Percentiles rank a stretch among this genome's conserved stretches.
These are phyloP conservation scores for Mormyrus hasselquistii DNA, from an alignment of 2,797 vertebrate genomes.

Conservation along the genomic window DNA sequence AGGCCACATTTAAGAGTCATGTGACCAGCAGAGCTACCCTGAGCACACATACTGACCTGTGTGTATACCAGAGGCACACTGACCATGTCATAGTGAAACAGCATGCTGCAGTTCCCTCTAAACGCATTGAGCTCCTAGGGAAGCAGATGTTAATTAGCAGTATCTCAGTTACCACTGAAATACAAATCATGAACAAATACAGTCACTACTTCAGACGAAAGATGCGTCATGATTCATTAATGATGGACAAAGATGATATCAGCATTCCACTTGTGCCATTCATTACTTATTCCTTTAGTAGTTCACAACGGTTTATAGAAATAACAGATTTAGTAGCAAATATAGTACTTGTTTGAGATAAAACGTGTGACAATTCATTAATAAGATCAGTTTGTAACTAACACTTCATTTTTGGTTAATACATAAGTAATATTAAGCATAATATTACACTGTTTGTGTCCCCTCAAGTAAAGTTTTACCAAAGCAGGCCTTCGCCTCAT, in stretches of 20 bases:
- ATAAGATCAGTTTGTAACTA: neutral
- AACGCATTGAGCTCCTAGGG: conserved; percentile 74
- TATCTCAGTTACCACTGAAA: neutral
- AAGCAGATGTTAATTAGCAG: neutral
- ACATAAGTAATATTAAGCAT: neutral
- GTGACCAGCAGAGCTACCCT: neutral
- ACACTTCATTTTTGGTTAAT: neutral
- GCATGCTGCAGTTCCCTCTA: conserved; percentile 80
- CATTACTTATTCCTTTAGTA: neutral
- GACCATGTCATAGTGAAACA: conserved; percentile 91
- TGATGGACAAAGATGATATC: neutral
- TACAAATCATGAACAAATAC: neutral
- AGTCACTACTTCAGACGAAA: neutral
- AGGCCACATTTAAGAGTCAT: neutral
- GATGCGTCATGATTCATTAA: neutral
- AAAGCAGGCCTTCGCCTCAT: neutral
- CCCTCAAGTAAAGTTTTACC: neutral
- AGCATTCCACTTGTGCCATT: neutral
- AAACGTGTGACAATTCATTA: neutral
- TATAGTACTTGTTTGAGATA: neutral
- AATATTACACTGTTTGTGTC: neutral
- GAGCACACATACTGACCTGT: conserved; percentile 61
- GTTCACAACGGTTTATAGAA: neutral
- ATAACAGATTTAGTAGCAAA: neutral
- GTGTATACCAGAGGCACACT: conserved; percentile 86